Evolutionary conservation across 2,113 vertebrate species (phyloP), one percentile per base, ranked within the genome.

Genomic region (Plestiodon gilberti): DNA sequence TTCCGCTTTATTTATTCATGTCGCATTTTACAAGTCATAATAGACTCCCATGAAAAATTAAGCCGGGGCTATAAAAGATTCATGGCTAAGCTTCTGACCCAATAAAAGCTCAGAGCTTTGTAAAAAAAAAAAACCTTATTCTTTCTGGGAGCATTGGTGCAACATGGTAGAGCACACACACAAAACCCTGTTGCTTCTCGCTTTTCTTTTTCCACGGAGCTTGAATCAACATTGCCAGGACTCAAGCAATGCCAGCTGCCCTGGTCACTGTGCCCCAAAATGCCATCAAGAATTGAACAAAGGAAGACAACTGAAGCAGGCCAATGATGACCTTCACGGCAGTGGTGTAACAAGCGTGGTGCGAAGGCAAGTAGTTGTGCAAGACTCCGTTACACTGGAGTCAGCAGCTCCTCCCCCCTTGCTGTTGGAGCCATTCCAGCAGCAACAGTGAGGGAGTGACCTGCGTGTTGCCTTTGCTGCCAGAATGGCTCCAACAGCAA

Each of bases 41-140:
- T 69, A 91, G 48, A 91, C 40, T 17, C 65, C 92, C 81, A 92
- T 93, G 87, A 95, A 95, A 94, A 95, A 93, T 93, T 93, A 89
- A 93, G 87, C 0, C 0, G 18, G 85, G 73, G 85, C 82, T 69
- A 92, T 95, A 85, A 95, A 95, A 92, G 89, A 93, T 93, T 85
- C 90, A 95, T 85, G 73, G 77, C 65, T 89, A 82, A 73, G 83
- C 90, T 87, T 88, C n/a, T 3, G 1, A 78, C 43, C 70, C 85
- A 82, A 87, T 89, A 92, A 88, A 90, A 70, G 78, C 78, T 35
- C 76, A 69, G n/a, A 65, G 78, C 17, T 86, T 86, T 20, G 9
- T 64, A 78, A 73, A 86, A 85, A 80, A 25, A n/a, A n/a, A n/a
- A n/a, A n/a, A n/a, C n/a, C n/a, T 30, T 73, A 1, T 82, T 90